Percentiles rank a stretch among this genome's conserved stretches.
phyloP scores from a whole-genome alignment of 2,797 vertebrate genomes.

The Gastrophryne carolinensis region DNA sequence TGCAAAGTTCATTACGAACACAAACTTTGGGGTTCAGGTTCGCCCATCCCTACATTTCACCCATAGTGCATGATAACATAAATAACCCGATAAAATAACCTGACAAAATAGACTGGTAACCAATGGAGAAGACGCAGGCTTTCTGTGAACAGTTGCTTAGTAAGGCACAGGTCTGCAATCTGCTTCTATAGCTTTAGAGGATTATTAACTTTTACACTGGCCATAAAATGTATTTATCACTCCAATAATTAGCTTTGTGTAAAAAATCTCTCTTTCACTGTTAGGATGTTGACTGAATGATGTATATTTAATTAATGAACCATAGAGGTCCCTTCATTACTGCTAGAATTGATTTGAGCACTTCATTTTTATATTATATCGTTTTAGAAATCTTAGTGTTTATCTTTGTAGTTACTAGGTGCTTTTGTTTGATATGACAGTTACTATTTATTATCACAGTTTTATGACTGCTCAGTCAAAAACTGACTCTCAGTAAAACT shows the following conservation, averaged over 20 bases:
- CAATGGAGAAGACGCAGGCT: neutral
- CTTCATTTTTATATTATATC: conserved; percentile 66
- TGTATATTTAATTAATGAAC: conserved; percentile 78
- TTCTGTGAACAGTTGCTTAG: neutral
- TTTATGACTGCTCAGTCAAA: neutral
- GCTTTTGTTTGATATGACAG: neutral
- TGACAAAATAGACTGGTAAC: neutral
- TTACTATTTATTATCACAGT: neutral
- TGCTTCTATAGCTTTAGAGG: conserved; percentile 64
- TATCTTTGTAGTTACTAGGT: conserved; percentile 9
- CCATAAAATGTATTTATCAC: conserved; percentile 82
- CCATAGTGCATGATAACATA: neutral
- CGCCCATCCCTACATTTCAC: neutral
- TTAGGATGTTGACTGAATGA: conserved; percentile 77
- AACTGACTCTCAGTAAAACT: neutral
- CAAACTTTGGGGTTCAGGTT: neutral
- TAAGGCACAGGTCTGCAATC: neutral
- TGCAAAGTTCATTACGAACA: no score
- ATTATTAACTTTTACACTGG: conserved; percentile 80
- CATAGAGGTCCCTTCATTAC: conserved; percentile 72
- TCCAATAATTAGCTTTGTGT: conserved; percentile 79
- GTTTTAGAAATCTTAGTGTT: conserved; percentile 6
- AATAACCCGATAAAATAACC: neutral
- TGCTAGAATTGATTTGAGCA: conserved; percentile 71
- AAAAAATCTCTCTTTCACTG: conserved; percentile 74